Conservation (phyloP, 2,113 vertebrate species). For the Varanus komodoensis region DNA sequence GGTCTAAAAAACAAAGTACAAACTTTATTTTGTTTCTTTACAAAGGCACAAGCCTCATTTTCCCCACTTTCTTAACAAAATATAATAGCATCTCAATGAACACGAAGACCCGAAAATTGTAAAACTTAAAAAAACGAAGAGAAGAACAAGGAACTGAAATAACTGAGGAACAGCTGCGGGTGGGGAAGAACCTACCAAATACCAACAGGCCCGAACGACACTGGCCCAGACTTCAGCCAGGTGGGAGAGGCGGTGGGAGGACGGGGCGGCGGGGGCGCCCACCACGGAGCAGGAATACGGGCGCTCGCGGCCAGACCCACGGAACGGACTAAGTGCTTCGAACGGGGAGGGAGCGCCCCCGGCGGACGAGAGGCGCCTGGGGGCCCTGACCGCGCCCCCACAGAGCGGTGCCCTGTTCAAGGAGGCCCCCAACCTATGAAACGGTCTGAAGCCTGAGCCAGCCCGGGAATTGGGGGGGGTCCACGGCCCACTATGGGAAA, state of each 20-base stretch:
- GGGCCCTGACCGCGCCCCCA: neutral
- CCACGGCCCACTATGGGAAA: neutral
- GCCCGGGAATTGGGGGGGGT: neutral
- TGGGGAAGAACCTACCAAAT: conserved; percentile 64
- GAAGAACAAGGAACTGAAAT: conserved; percentile 48
- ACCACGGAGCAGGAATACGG: conserved; percentile 62
- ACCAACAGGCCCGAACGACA: conserved; percentile 64
- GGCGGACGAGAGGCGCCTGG: neutral
- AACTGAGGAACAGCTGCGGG: conserved; percentile 63
- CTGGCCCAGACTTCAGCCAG: conserved; percentile 71
- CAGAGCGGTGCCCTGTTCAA: neutral
- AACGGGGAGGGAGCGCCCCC: conserved; percentile 34
- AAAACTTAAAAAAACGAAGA: conserved; percentile 69
- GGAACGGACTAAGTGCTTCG: conserved; percentile 81
- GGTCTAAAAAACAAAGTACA: conserved; percentile 95
- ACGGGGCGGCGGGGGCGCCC: conserved; percentile 29
- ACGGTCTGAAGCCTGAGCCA: neutral
- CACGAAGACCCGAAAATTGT: conserved; percentile 84
- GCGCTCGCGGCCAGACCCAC: conserved; percentile 74
- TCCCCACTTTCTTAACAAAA: conserved; percentile 89
- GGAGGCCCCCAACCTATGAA: neutral
- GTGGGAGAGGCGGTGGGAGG: conserved; percentile 23
- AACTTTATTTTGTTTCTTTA: conserved; percentile 99
- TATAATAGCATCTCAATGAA: conserved; percentile 96
- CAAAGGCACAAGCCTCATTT: conserved; percentile 95